Evolutionary conservation across 2,888 invertebrate genomes (phyloP).

Genomic region (Drosophila mettleri): DNA sequence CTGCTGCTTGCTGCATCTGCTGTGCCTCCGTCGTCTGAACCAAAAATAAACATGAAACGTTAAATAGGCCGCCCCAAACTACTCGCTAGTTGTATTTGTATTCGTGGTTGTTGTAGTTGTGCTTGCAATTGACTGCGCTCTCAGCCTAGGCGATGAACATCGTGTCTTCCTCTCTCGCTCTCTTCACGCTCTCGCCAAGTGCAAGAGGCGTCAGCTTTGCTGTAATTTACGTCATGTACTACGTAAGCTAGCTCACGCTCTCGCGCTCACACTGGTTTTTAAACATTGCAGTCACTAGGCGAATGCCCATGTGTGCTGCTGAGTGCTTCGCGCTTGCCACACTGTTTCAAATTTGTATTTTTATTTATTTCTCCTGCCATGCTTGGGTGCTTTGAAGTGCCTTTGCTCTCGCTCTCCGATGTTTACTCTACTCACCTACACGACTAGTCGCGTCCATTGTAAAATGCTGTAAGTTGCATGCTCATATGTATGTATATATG

Average conservation of each 20-base stretch:
- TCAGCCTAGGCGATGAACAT: constrained; percentile 3
- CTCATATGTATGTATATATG: constrained; percentile 32
- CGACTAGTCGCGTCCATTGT: constrained; percentile 41
- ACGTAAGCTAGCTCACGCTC: constrained; percentile 18
- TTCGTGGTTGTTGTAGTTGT: constrained; percentile 19
- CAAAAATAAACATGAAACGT: constrained; percentile 79
- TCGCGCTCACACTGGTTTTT: constrained; percentile 11
- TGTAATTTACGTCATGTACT: constrained; percentile 62
- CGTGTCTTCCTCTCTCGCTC: constrained; percentile 11
- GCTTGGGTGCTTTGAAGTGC: constrained; percentile 42
- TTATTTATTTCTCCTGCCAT: constrained; percentile 28
- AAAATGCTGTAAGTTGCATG: constrained; percentile 74
- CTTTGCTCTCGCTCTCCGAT: constrained; percentile 19
- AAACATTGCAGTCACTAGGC: constrained; percentile 15
- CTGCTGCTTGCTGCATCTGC: constrained; percentile 23
- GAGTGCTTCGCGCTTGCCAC: constrained; percentile 37
- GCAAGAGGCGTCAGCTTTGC: constrained; percentile 63
- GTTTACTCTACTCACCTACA: constrained; percentile 24
- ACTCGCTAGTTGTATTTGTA: constrained; percentile 28
- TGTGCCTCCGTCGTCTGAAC: constrained; percentile 40
- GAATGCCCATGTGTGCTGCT: constrained; percentile 5
- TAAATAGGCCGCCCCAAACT: constrained; percentile 70
- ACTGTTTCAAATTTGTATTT: constrained; percentile 26
- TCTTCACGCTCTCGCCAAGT: constrained; percentile 61
- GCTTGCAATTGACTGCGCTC: constrained; percentile 31